These are phyloP conservation scores for Colletes collaris DNA, from an alignment of 2,888 invertebrate genomes.

Conservation along the genomic window DNA sequence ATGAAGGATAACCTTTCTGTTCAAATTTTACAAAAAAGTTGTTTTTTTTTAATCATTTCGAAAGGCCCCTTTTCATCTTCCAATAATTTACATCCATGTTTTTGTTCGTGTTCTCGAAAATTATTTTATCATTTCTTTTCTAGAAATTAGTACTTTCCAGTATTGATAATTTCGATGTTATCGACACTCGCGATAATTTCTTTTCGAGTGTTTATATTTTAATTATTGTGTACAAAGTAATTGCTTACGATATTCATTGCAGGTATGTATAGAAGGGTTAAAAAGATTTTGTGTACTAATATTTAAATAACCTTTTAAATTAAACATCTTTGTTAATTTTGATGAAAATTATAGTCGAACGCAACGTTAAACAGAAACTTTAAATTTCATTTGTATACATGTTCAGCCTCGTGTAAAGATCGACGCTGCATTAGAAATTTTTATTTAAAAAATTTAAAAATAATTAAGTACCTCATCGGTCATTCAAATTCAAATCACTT, in stretches of 20 bases:
- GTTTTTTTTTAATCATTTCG: not conserved
- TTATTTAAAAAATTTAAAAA: not conserved
- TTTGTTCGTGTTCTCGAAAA: not conserved
- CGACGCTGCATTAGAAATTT: not conserved
- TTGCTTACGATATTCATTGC: slow-evolving; percentile 3
- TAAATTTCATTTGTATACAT: not conserved
- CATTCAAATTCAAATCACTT: not conserved
- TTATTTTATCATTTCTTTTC: not conserved
- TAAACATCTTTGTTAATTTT: not conserved
- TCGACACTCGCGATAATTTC: not conserved
- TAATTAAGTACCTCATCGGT: not conserved
- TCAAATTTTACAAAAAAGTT: not conserved
- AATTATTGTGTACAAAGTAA: not conserved
- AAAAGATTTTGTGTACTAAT: not conserved
- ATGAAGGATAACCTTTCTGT: not conserved
- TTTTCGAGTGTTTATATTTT: no score
- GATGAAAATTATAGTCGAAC: not conserved
- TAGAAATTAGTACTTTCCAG: not conserved
- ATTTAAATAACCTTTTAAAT: slow-evolving; percentile 2
- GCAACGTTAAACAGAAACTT: not conserved
- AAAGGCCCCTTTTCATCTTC: slow-evolving; percentile 2
- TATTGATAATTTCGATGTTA: not conserved
- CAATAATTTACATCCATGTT: slow-evolving; percentile 1
- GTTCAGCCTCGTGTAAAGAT: not conserved
- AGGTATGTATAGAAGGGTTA: slow-evolving; percentile 5